These are phyloP conservation scores for Rynchops niger DNA, from an alignment of 2,113 vertebrate species.

Conservation along the genomic window DNA sequence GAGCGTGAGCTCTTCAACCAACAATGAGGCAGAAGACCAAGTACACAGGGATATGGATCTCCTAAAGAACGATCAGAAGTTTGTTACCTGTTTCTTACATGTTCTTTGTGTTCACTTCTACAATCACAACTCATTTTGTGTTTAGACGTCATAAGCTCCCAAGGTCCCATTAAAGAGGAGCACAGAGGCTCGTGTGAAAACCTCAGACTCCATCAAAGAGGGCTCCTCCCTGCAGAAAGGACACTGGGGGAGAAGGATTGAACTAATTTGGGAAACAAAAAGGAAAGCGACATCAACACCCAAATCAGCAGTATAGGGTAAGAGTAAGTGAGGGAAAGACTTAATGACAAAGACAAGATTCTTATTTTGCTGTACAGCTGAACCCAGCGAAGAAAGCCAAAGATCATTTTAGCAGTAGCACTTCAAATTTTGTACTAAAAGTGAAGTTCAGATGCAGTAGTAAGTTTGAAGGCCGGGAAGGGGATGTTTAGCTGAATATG, in stretches of 20 bases:
- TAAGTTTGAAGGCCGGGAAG: not conserved
- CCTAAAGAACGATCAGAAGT: not conserved
- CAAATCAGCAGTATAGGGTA: not conserved
- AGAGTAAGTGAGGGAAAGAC: not conserved
- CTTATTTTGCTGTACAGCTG: not conserved
- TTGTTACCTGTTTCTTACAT: not conserved
- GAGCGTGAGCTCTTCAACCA: not conserved
- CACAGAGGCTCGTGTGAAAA: not conserved
- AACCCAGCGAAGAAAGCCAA: not conserved
- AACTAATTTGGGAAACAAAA: not conserved
- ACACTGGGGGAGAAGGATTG: not conserved
- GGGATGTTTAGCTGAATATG: not conserved
- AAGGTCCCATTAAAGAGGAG: not conserved
- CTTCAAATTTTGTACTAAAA: not conserved
- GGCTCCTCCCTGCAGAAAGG: not conserved
- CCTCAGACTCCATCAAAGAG: not conserved
- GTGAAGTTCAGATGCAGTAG: not conserved
- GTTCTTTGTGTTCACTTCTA: not conserved
- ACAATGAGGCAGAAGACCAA: rapidly evolving
- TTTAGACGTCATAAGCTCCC: not conserved
- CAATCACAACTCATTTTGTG: not conserved
- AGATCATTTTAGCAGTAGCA: not conserved
- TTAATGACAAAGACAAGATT: not conserved
- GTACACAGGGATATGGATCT: not conserved
- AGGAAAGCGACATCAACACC: not conserved